Percentiles rank a stretch among this genome's conserved stretches.
These are phyloP conservation scores for Chaenodraco wilsoni DNA, from an alignment of 2,797 vertebrate genomes.

Conservation along the genomic window DNA sequence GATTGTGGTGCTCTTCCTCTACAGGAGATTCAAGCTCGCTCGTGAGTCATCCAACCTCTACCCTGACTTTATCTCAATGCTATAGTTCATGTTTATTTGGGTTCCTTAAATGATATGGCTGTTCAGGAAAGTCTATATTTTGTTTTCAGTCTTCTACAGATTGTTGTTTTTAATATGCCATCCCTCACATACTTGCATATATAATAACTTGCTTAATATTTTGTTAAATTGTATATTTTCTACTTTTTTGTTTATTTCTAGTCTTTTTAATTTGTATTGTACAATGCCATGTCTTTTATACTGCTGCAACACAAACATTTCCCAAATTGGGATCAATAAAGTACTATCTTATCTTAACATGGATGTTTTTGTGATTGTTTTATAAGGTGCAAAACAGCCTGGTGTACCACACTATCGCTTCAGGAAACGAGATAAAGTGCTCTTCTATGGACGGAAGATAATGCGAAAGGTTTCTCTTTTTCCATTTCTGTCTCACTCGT, in stretches of 20 bases:
- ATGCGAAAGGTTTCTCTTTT: conserved; percentile 90
- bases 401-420: conserved; percentile 92
- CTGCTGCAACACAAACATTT: no score
- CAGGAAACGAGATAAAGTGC: conserved; percentile 92
- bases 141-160: background rate
- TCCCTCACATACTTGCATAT: no score
- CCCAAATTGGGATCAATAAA: no score
- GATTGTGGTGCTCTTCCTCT: conserved; percentile 86
- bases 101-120: background rate
- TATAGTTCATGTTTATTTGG: background rate
- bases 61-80: background rate
- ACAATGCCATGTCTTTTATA: no score
- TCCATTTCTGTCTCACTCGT: background rate
- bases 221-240: no score
- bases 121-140: background rate
- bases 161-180: background rate
- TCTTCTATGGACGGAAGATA: conserved; percentile 97
- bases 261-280: no score
- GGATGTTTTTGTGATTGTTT: conserved; percentile 39
- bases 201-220: no score
- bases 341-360: background rate
- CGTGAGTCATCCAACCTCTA: conserved; percentile 82
- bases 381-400: conserved; percentile 77
- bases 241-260: no score
- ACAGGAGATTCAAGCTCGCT: conserved; percentile 84